Evolutionary conservation across 2,888 invertebrate genomes (phyloP).

Genomic region (Magallana nippona): DNA sequence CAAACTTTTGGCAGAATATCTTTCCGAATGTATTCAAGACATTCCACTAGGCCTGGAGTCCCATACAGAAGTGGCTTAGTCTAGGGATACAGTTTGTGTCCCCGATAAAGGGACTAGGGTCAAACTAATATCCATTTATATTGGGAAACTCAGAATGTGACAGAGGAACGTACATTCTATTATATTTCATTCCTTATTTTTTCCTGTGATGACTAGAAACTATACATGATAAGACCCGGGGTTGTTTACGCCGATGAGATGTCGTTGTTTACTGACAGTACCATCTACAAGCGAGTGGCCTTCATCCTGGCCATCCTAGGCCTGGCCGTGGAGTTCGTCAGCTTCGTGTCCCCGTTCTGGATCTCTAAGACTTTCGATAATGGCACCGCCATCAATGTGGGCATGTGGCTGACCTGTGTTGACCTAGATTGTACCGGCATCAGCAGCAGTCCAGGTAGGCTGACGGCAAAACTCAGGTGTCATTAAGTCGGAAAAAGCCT

Average conservation of each 20-base stretch:
- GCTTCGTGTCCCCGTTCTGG: slow-evolving; percentile 34
- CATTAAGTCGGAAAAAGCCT: too few species aligned
- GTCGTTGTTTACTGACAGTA: slow-evolving; percentile 9
- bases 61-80: too few species aligned
- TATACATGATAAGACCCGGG: not conserved
- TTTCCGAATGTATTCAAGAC: too few species aligned
- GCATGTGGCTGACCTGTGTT: slow-evolving; percentile 39
- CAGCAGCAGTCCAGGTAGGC: slow-evolving; percentile 17
- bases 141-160: not conserved
- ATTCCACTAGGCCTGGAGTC: too few species aligned
- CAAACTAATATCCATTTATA: not conserved
- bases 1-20: not conserved
- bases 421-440: slow-evolving; percentile 31
- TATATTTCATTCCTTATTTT: too few species aligned
- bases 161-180: not conserved
- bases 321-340: slow-evolving; percentile 19
- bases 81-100: not conserved
- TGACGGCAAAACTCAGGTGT: too few species aligned
- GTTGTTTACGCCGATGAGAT: not conserved
- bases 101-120: not conserved
- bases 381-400: slow-evolving; percentile 22
- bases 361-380: slow-evolving; percentile 5
- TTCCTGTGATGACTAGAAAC: not conserved
- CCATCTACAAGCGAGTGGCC: slow-evolving; percentile 30
- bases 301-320: slow-evolving; percentile 2